A percentile compares a stretch with the other conserved stretches of the same genome.
These are phyloP conservation scores for Lampris incognitus DNA, from an alignment of 2,113 vertebrate species.

Conservation along the genomic window DNA sequence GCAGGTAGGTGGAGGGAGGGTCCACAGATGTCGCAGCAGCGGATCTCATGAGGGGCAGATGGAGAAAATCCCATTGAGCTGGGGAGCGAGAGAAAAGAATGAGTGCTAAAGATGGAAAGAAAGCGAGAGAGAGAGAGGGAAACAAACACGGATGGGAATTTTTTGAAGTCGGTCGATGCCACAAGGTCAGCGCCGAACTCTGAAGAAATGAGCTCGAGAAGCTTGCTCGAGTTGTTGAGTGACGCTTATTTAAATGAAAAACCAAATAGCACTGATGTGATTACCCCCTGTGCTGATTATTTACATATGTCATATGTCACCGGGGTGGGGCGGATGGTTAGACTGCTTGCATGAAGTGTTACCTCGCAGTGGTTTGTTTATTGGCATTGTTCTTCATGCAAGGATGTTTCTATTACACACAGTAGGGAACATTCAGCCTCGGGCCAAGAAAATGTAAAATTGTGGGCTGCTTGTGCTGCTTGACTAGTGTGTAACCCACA, in stretches of 20 bases:
- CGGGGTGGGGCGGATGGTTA: too few species aligned
- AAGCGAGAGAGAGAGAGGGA: not conserved
- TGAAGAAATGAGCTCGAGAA: not conserved
- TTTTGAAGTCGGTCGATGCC: too few species aligned
- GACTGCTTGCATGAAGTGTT: too few species aligned
- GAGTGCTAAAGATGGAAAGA: not conserved
- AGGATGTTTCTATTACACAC: not conserved
- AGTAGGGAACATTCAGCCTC: not conserved
- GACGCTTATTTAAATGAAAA: constrained; percentile 12
- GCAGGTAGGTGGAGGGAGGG: not conserved
- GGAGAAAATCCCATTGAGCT: too few species aligned
- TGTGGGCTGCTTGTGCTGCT: too few species aligned
- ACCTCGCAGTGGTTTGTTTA: not conserved
- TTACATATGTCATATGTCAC: not conserved
- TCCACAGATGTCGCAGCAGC: constrained; percentile 5
- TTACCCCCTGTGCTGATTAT: constrained; percentile 1
- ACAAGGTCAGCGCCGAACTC: constrained; percentile 9
- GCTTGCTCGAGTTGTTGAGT: not conserved
- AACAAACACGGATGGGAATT: not conserved
- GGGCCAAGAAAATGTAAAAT: too few species aligned
- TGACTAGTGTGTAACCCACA: too few species aligned
- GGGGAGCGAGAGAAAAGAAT: not conserved
- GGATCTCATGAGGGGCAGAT: constrained; percentile 12
- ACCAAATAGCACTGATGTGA: not conserved
- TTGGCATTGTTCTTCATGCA: not conserved